Percentiles rank a stretch among this genome's conserved stretches.
These are phyloP conservation scores for Mesorhabditis sp. DNA, from an alignment of 2,888 invertebrate genomes.

Conservation along the genomic window DNA sequence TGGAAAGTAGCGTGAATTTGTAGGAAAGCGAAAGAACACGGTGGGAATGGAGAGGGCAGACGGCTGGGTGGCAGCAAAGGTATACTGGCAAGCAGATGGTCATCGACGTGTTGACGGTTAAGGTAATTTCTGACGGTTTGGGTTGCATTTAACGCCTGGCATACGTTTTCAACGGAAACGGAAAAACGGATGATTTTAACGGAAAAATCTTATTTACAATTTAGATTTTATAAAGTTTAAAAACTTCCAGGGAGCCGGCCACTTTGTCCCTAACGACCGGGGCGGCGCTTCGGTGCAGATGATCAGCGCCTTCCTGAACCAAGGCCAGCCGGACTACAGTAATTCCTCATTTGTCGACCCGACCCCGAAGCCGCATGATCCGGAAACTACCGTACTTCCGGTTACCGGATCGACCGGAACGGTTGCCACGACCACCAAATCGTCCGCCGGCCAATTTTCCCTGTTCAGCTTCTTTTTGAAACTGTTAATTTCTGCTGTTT, in stretches of 20 bases:
- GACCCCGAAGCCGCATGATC: not conserved
- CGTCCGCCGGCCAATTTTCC: no score
- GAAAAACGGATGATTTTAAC: no score
- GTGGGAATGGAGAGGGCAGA: slow-evolving; percentile 36
- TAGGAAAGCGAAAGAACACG: slow-evolving; percentile 15
- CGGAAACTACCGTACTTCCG: not conserved
- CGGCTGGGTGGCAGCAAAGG: slow-evolving; percentile 43
- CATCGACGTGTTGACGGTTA: slow-evolving; percentile 47
- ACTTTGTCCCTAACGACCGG: not conserved
- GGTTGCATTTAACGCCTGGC: no score
- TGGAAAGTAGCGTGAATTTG: no score
- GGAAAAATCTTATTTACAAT: no score
- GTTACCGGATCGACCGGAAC: no score
- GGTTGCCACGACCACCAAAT: no score
- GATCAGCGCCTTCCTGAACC: not conserved
- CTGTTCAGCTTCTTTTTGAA: no score
- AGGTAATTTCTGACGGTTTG: slow-evolving; percentile 17
- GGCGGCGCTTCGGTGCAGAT: slow-evolving; percentile 5
- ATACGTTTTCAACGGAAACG: no score
- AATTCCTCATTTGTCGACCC: not conserved
- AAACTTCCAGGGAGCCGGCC: not conserved
- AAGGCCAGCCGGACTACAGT: not conserved
- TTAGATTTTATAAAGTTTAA: no score
- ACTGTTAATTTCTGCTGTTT: no score
- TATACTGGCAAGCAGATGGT: slow-evolving; percentile 28